phyloP scores from a whole-genome alignment of 1,140 invertebrate species.

The Cherax destructor region DNA sequence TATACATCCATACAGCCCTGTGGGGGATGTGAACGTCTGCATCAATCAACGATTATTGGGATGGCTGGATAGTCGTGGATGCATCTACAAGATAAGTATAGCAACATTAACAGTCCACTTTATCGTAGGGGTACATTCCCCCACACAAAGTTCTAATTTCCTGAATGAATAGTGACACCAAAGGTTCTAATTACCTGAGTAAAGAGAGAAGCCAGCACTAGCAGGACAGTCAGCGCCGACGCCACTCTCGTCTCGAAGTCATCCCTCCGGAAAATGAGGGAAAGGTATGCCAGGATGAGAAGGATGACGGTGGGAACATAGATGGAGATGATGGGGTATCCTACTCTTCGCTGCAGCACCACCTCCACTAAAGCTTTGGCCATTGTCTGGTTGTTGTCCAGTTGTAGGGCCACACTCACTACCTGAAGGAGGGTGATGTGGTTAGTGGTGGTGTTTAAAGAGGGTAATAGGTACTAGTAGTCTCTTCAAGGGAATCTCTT shows the following conservation, averaged over 20 bases:
- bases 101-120: too few species aligned
- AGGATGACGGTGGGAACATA: constrained; percentile 63
- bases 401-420: constrained; percentile 24
- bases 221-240: constrained; percentile 54
- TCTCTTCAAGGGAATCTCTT: neutral
- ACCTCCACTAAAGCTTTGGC: constrained; percentile 35
- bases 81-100: too few species aligned
- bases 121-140: too few species aligned
- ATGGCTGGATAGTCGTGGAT: too few species aligned
- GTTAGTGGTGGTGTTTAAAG: too few species aligned
- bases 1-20: too few species aligned
- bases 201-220: constrained; percentile 54
- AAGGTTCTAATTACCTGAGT: constrained; percentile 37
- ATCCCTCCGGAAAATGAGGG: constrained; percentile 55
- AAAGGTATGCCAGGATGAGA: constrained; percentile 64
- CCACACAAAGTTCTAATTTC: too few species aligned
- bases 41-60: too few species aligned
- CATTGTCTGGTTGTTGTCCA: constrained; percentile 46
- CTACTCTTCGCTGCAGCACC: constrained; percentile 47
- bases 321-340: constrained; percentile 66
- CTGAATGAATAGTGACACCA: too few species aligned
- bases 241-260: constrained; percentile 59
- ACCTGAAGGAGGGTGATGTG: constrained; percentile 12
- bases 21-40: too few species aligned
- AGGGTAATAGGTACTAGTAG: neutral